phyloP scores from a whole-genome alignment of 1,140 invertebrate genomes.

The Riptortus pedestris region DNA sequence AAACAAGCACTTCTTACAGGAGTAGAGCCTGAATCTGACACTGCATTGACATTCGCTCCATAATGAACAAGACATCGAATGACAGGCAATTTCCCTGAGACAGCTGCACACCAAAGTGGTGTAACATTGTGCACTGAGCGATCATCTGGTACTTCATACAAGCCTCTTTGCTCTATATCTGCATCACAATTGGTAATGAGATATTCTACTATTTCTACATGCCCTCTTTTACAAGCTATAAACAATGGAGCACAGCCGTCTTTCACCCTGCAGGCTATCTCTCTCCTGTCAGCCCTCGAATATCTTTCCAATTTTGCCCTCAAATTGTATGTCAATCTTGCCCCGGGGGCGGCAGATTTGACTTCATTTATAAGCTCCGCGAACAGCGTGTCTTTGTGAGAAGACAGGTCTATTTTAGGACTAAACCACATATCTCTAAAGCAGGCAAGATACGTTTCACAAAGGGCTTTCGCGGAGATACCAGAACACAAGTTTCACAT shows the following conservation, averaged over 20 bases:
- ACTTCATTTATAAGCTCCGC: conserved; percentile 57
- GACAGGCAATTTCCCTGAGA: conserved; percentile 69
- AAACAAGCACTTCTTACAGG: conserved; percentile 83
- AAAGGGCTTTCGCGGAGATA: not conserved
- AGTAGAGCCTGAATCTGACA: conserved; percentile 81
- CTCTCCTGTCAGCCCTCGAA: conserved; percentile 44
- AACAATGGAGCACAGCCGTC: conserved; percentile 81
- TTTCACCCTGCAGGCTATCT: conserved; percentile 51
- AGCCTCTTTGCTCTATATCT: conserved; percentile 72
- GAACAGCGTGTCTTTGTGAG: conserved; percentile 50
- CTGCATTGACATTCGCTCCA: conserved; percentile 71
- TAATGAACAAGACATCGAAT: conserved; percentile 66
- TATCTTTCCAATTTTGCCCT: conserved; percentile 53
- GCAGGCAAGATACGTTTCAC: not conserved
- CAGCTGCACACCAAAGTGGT: conserved; percentile 85
- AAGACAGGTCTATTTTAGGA: conserved; percentile 39
- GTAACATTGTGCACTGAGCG: conserved; percentile 70
- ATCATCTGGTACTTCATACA: conserved; percentile 60
- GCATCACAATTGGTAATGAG: conserved; percentile 69
- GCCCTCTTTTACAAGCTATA: conserved; percentile 70
- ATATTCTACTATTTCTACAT: conserved; percentile 80
- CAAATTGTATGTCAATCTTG: conserved; percentile 51
- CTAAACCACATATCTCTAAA: conserved; percentile 25
- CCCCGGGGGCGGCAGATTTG: conserved; percentile 54
- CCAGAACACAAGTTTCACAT: not conserved